Evolutionary conservation across 2,113 vertebrate genomes (phyloP).

Genomic region (Sterrhoptilus dennistouni): DNA sequence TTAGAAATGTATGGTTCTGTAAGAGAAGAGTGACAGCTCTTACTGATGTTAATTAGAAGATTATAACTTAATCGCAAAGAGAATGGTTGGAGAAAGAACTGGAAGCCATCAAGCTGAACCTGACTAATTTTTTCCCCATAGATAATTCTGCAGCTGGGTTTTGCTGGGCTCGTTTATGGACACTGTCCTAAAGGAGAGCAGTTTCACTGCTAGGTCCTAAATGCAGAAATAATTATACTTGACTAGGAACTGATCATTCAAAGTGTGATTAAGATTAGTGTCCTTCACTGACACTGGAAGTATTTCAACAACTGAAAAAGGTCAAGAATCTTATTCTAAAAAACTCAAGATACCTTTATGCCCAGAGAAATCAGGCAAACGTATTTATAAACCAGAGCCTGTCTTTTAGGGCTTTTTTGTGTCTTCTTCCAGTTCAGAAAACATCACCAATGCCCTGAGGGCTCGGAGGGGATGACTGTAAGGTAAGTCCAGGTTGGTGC

Average conservation of each 20-base stretch:
- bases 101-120: background rate
- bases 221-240: background rate
- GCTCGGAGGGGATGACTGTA: background rate
- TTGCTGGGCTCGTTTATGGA: background rate
- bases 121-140: background rate
- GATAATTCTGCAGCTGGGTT: background rate
- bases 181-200: background rate
- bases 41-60: background rate
- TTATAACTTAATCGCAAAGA: background rate
- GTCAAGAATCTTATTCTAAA: background rate
- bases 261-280: background rate
- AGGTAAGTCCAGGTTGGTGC: background rate
- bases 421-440: background rate
- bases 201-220: background rate
- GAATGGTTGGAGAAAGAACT: background rate
- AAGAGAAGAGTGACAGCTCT: background rate
- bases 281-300: background rate
- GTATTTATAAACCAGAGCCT: background rate
- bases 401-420: background rate
- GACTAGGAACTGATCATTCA: background rate
- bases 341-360: background rate
- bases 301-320: background rate
- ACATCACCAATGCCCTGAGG: background rate
- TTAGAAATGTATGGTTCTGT: background rate
- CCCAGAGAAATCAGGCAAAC: background rate